These are phyloP conservation scores for Ophion ellenae DNA, from an alignment of 2,888 invertebrate species.

Conservation along the genomic window DNA sequence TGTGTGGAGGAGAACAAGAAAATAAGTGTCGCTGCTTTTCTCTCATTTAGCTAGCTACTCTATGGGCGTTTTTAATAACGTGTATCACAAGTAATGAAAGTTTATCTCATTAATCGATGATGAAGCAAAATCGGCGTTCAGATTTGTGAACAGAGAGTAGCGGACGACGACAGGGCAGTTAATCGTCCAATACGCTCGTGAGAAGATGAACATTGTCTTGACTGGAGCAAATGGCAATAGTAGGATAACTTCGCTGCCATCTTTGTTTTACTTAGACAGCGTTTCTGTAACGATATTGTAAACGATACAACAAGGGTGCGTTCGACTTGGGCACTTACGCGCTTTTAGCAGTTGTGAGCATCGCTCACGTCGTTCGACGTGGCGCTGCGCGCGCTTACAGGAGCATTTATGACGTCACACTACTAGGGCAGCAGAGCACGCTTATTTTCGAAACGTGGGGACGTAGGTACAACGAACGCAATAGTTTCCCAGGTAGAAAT, in stretches of 20 bases:
- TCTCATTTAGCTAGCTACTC: not conserved
- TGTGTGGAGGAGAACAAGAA: not conserved
- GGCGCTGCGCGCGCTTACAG: too few relatives aligned
- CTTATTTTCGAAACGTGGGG: too few relatives aligned
- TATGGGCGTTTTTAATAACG: not conserved
- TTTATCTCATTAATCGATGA: not conserved
- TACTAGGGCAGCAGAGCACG: too few relatives aligned
- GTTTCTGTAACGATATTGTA: slow-evolving; percentile 1
- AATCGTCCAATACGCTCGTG: not conserved
- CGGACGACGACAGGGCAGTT: not conserved
- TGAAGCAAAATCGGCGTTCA: not conserved
- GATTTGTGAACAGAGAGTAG: not conserved
- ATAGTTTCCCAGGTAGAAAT: too few relatives aligned
- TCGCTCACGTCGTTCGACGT: too few relatives aligned
- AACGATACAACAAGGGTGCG: slow-evolving; percentile 7
- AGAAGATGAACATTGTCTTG: not conserved
- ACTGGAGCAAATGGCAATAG: not conserved
- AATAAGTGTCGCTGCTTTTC: not conserved
- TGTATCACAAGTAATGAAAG: not conserved
- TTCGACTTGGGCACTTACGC: not conserved
- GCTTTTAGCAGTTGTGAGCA: too few relatives aligned
- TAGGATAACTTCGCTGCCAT: slow-evolving; percentile 22
- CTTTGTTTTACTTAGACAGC: not conserved
- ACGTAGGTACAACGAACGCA: too few relatives aligned
- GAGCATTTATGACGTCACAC: too few relatives aligned